phyloP scores from a whole-genome alignment of 2,113 vertebrate species.

The Podarcis muralis region DNA sequence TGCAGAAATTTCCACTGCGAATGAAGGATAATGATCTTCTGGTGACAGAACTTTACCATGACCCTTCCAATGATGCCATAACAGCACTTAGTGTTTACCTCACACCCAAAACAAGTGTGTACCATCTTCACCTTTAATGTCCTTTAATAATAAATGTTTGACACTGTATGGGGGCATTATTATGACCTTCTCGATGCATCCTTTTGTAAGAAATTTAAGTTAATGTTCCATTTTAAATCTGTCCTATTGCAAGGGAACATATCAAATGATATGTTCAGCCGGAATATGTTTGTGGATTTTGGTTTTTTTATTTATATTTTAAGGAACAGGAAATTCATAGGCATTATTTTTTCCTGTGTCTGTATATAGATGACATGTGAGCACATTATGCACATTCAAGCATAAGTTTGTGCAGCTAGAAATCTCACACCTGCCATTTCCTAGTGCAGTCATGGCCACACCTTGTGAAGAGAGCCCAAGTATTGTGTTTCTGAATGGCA shows the following conservation, averaged over 20 bases:
- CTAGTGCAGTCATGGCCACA: not conserved
- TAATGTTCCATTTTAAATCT: not conserved
- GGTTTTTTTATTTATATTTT: no score
- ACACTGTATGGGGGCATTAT: not conserved
- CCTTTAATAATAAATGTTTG: not conserved
- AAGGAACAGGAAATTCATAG: no score
- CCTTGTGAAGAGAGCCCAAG: not conserved
- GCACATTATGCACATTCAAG: not conserved
- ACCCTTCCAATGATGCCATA: conserved; percentile 96
- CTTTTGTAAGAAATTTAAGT: not conserved
- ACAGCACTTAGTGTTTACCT: conserved; percentile 97
- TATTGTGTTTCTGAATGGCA: not conserved
- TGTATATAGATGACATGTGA: no score
- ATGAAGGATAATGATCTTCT: conserved; percentile 99
- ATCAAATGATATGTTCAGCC: not conserved
- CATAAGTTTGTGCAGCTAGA: not conserved
- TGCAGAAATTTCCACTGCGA: conserved; percentile 97
- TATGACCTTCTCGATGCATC: not conserved
- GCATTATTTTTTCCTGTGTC: not conserved
- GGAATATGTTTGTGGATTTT: no score
- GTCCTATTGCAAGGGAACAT: no score
- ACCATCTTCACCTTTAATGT: not conserved
- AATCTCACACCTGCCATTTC: not conserved
- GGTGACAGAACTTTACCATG: conserved; percentile 95
- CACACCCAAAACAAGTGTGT: conserved; percentile 97